Evolutionary conservation across 2,888 invertebrate species (phyloP), one percentile per base, ranked within the genome.

Genomic region (Melanostoma mellinum): DNA sequence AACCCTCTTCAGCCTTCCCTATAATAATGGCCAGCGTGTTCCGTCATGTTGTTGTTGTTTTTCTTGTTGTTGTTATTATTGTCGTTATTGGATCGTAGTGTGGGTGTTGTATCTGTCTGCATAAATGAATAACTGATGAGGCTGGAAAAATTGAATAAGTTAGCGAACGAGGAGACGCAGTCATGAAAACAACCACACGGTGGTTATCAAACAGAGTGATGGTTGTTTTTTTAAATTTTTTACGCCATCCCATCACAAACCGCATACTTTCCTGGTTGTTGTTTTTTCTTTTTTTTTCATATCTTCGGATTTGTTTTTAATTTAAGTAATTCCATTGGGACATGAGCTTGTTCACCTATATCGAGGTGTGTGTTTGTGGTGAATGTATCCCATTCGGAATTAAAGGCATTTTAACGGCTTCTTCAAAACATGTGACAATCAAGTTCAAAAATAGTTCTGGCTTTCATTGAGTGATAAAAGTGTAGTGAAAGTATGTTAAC

Each of bases 111-210:
- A 74, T 79, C 67, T 58, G 72, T 60, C 65, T 69, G 84, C 74
- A 84, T 84, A 84, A 84, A 77, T 84, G 79, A 84, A 84, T 84
- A 84, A 56, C 79, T 74, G 84, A 84, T 84, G 79, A 84, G 79
- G 78, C 68, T 80, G 74, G 73, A 46, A 44, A 82, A 78, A 82
- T 77, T 82, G 78, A 82, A 78, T 82, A 78, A 82, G 73, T 63
- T 58, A 78, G 48, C 65, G 46, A 53, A 63, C 69, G 65, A 73
- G 68, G 73, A 63, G 46, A 58, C 46, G 38, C 68, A 53, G 50
- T 78, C 68, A 82, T 82, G 55, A 73, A 78, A 77, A 78, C 58
- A 78, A 69, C 68, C 52, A 48, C 60, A 65, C 42, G 52, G 60
- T 68, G 60, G 63, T 38, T 32, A 6, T n/a, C 38, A 63, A 63